Evolutionary conservation across 1,140 invertebrate genomes (phyloP).

Genomic region (Atta texana): DNA sequence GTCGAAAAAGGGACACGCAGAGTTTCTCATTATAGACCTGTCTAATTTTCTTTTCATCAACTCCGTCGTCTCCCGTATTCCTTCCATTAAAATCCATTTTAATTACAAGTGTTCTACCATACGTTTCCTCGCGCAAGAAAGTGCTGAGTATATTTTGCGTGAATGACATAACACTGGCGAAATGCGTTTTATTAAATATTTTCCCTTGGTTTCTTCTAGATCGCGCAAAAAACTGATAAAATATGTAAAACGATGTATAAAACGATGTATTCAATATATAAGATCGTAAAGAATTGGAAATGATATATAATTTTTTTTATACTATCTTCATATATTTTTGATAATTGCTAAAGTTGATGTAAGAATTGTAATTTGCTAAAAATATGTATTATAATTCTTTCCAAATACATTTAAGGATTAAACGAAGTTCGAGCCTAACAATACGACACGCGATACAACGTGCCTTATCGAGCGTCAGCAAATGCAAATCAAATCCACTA

Average conservation of each 20-base stretch:
- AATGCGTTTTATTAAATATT: constrained; percentile 28
- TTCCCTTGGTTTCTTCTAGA: not conserved
- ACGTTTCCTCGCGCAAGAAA: constrained; percentile 12
- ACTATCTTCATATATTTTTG: not conserved
- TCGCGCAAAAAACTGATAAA: not conserved
- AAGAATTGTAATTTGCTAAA: not conserved
- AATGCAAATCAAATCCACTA: constrained; percentile 72
- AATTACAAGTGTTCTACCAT: constrained; percentile 45
- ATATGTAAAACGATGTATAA: not conserved
- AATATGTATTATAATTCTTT: not conserved
- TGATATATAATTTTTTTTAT: not conserved
- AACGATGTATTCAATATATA: not conserved
- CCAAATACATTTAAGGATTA: constrained; percentile 25
- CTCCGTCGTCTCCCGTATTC: constrained; percentile 19
- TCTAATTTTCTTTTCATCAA: constrained; percentile 51
- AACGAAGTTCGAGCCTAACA: not conserved
- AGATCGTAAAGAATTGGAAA: not conserved
- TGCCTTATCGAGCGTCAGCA: constrained; percentile 68
- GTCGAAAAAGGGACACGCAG: not conserved
- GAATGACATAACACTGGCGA: not conserved
- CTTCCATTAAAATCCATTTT: constrained; percentile 45
- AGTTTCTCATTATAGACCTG: constrained; percentile 37
- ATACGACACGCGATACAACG: constrained; percentile 34
- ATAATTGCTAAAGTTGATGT: not conserved
- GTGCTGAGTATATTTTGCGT: not conserved